These are phyloP conservation scores for Epistrophe eligans DNA, from an alignment of 2,888 invertebrate genomes.

Conservation along the genomic window DNA sequence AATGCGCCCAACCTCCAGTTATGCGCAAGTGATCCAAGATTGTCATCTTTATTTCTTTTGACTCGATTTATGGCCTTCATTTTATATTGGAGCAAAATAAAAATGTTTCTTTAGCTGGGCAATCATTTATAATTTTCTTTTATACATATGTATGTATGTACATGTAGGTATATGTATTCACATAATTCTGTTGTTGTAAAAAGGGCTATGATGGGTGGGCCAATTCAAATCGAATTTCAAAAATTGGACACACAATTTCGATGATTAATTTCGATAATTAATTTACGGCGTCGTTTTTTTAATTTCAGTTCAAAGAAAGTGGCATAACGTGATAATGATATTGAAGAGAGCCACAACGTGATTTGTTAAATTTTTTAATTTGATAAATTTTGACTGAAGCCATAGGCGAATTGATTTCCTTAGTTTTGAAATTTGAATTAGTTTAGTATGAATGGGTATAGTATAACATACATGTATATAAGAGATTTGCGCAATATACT, in stretches of 20 bases:
- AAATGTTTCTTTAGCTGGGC: background rate
- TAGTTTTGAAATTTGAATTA: no score
- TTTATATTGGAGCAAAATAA: slow-evolving; percentile 40
- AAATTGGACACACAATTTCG: slow-evolving; percentile 57
- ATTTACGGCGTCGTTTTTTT: slow-evolving; percentile 48
- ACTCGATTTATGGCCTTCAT: slow-evolving; percentile 22
- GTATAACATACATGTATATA: background rate
- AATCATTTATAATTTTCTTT: slow-evolving; percentile 27
- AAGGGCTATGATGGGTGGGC: slow-evolving; percentile 60
- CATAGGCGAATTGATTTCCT: slow-evolving; percentile 17
- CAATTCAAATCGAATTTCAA: slow-evolving; percentile 42
- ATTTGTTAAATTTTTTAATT: slow-evolving; percentile 43
- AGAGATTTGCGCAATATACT: slow-evolving; percentile 40
- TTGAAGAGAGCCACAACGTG: slow-evolving; percentile 4
- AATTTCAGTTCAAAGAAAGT: slow-evolving; percentile 42
- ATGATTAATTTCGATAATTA: slow-evolving; percentile 70
- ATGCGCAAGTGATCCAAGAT: slow-evolving; percentile 63
- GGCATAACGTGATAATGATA: slow-evolving; percentile 49
- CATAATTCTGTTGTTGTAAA: slow-evolving; percentile 20
- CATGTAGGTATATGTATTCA: background rate
- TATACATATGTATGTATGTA: background rate
- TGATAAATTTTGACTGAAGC: slow-evolving; percentile 42
- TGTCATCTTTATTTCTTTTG: slow-evolving; percentile 57
- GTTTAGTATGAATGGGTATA: background rate
- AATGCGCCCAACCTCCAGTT: slow-evolving; percentile 22